Evolutionary conservation across 2,113 vertebrate species (phyloP), one percentile per base, ranked within the genome.

Genomic region (Parotia lawesii): DNA sequence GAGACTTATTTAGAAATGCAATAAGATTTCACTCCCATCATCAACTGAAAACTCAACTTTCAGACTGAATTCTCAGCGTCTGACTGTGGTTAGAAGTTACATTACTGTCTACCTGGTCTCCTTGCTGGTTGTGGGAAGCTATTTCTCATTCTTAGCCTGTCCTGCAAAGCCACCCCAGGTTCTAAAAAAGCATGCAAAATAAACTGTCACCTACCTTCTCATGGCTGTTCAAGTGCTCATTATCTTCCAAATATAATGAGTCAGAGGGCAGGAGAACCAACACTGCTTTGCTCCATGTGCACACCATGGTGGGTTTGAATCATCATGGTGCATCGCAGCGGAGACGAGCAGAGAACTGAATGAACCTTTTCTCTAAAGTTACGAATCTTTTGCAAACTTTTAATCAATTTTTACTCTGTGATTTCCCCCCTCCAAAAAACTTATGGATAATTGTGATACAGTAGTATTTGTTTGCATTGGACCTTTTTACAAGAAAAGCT

Each of bases 401-500:
- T 91, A 73, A 53, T 95, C 62, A 60, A 42, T 82, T 93, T 93
- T 73, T 89, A 25, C 61, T 90, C 79, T 70, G 38, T 91, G 66
- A 51, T 75, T 89, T 96, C 87, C 35, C 60, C 5, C 15, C 21
- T 90, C 60, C 18, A 88, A 96, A 57, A 87, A 60, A 31, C 89
- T 80, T 94, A 84, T 56, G 70, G 66, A 67, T 84, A 94, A 83
- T 82, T 97, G 90, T 87, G 96, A 96, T n/a, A n/a, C n/a, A n/a
- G n/a, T n/a, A n/a, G 90, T 70, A 73, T 76, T 79, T 84, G 74
- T 90, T 69, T 20, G 16, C 33, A 47, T 67, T 58, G 89, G 93
- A 93, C 73, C 69, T 77, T 97, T 97, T 97, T 96, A 97, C 93
- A 97, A 97, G 95, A 96, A 96, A 89, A 95, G 48, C 95, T 93